Base-by-base conservation (phyloP, 2,113 vertebrate genomes). In the Alaudala cheleensis region DNA sequence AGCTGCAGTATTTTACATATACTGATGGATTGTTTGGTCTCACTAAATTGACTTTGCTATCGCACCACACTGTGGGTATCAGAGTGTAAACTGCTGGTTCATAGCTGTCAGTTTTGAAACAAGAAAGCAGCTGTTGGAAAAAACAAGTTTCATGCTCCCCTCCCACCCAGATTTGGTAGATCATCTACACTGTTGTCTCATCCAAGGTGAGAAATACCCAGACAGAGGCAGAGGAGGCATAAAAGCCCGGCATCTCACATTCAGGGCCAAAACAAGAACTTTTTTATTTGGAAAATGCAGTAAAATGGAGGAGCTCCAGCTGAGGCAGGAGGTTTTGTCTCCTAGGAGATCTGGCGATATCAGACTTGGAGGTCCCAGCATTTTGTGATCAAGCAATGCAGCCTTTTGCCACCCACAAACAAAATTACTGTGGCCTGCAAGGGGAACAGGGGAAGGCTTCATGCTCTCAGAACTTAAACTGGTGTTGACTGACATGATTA, bases 141-240 rank as follows among this genome's bases (percentile, higher is more conserved):
- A 56, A 19, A 0, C 13, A 71, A 79, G 53, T 76, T 95, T 84
- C 57, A 54, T 72, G 61, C 70, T 92, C 23, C 39, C 16, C 28
- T 94, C 50, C 42, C n/a, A 80, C 21, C 18, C 57, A 45, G 60
- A 76, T 85, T 49, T 53, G 69, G 3, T 49, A 22, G 67, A 66
- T 39, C 16, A 61, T 91, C 49, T 72, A 49, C 51, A 81, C 15
- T 81, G 69, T 49, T 91, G 67, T 67, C 44, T 42, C 44, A 39
- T 79, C 24, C 50, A 62, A 74, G 19, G 29, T 73, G 42, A 77
- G 54, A 92, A 94, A 70, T 12, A 81, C 5, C 14, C 81, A 84
- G 44, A 18, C 40, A 40, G 65, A 51, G 23, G 13, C 0, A 0
- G 12, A 11, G 16, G 8, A 65, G 28, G 42, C 0, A 0, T 50